These are phyloP conservation scores for Hexactinellida sp. DNA, from an alignment of 37 sponge, comb jelly and placozoan genomes.

Conservation along the genomic window DNA sequence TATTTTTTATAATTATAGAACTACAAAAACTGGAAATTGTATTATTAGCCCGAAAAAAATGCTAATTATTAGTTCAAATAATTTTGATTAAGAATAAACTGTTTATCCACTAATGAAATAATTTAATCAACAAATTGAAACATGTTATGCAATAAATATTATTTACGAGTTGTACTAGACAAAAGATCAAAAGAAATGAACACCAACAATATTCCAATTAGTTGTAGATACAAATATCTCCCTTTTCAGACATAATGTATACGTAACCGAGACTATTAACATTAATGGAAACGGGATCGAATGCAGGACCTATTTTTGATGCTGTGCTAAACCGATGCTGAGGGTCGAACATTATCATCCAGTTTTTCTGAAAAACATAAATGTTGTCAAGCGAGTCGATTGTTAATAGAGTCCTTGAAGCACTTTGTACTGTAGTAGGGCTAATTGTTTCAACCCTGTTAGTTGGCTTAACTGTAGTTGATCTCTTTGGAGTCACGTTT, in stretches of 20 bases:
- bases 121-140: no score
- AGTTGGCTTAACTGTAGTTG: neutral
- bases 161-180: no score
- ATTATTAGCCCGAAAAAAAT: no score
- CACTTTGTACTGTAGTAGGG: neutral
- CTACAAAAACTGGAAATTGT: no score
- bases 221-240: neutral
- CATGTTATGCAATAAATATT: no score
- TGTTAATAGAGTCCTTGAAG: neutral
- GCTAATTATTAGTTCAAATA: no score
- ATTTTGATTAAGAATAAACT: no score
- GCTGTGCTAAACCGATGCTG: neutral
- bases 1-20: no score
- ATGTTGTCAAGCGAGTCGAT: neutral
- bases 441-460: neutral
- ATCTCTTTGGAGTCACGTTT: neutral
- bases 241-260: conserved; percentile 1
- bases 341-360: neutral
- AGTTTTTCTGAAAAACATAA: neutral
- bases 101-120: no score
- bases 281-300: neutral
- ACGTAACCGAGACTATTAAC: neutral
- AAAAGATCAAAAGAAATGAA: no score
- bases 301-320: neutral
- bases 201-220: no score